Base-by-base conservation (phyloP, 2,888 invertebrate genomes). In the Alloplasta piceator region DNA sequence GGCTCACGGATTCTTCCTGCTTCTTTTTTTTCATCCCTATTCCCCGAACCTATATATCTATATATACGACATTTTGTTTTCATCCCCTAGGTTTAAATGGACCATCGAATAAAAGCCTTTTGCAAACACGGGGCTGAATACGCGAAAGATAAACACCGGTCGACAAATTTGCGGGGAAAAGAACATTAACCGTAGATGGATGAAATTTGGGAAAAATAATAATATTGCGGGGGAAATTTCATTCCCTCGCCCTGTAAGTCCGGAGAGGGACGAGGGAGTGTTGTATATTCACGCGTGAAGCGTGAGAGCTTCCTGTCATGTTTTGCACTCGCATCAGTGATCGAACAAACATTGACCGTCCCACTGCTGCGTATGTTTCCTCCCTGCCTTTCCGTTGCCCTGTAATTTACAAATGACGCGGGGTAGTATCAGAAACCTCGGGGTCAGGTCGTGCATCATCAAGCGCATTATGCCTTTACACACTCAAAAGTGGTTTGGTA, bases 311-410 rank as follows among this genome's bases (percentile, higher is more conserved):
- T n/a, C 36, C 71, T 64, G 80, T 61, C 75, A 55, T 66, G 70
- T 75, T 71, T 71, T 61, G 66, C 63, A 60, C 70, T 60, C 75
- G 74, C 79, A 68, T 66, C 64, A 75, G 66, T 66, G 66, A 66
- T 80, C 64, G 71, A 52, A 71, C 75, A 71, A 80, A 75, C 75
- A 60, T 66, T 75, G 48, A 14, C 58, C 66, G 52, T 14, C 14
- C 43, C 56, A 12, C 66, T 38, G n/a, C 56, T 26, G 3, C 26
- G 26, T 26, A 26, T 26, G 3, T 26, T 26, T 26, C 41, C 60
- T 38, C 61, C 9, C 38, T 14, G 14, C 10, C 9, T 16, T 50
- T 38, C 12, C n/a, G 12, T 6, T 12, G 4, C 38, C 36, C 14
- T 56, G 26, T 26, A 36, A 63, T 73, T 80, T 55, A 64, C 71